Percentiles rank a stretch among this genome's conserved stretches.
Conservation (phyloP, 2,888 invertebrate genomes). For the Pachliopta kotzebuea region DNA sequence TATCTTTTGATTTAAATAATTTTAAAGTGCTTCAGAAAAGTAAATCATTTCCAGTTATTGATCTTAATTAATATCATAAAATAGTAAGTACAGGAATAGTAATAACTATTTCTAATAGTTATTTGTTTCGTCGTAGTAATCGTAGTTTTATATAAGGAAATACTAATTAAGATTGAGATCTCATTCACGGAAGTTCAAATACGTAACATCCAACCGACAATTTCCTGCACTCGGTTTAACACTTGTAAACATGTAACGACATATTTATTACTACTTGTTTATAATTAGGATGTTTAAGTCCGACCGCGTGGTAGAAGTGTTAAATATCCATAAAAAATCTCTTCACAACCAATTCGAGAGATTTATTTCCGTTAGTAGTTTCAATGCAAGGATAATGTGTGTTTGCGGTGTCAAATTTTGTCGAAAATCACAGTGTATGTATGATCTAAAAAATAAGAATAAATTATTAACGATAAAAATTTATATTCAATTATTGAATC, state of each 20-base stretch:
- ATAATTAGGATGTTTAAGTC: constrained; percentile 42
- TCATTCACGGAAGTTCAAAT: constrained; percentile 47
- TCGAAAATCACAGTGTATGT: neutral
- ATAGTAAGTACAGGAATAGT: constrained; percentile 12
- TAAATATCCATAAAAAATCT: constrained; percentile 16
- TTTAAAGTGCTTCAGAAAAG: neutral
- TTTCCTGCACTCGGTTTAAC: constrained; percentile 49
- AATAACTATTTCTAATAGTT: constrained; percentile 19
- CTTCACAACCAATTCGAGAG: no score
- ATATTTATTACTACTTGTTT: constrained; percentile 56
- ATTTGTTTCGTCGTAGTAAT: constrained; percentile 17
- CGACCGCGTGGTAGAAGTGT: constrained; percentile 22
- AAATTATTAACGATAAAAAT: no score
- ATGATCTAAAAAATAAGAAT: no score
- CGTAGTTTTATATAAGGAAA: constrained; percentile 42
- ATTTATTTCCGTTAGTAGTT: neutral
- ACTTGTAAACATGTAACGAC: constrained; percentile 45
- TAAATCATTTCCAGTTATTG: neutral
- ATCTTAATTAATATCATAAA: no score
- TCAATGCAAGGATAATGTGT: neutral
- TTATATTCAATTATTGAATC: no score
- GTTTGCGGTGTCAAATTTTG: neutral
- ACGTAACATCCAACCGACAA: constrained; percentile 42
- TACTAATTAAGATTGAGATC: constrained; percentile 50
- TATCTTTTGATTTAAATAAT: neutral